These are phyloP conservation scores for Corticium candelabrum DNA, from an alignment of 37 sponge, comb jelly and placozoan genomes.

Conservation along the genomic window DNA sequence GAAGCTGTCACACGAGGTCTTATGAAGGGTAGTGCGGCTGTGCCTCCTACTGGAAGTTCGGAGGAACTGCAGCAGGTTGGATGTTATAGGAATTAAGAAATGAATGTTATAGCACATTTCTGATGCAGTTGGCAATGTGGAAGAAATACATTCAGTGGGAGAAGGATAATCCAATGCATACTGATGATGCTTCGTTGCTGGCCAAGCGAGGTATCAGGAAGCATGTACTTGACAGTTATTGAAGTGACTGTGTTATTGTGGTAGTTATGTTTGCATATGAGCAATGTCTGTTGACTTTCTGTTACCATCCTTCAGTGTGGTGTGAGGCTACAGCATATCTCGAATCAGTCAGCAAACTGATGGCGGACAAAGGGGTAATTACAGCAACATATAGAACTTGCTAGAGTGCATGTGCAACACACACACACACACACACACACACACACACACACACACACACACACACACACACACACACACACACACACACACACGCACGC, in stretches of 20 bases:
- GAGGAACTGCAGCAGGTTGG: slow-evolving; percentile 76
- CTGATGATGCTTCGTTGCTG: slow-evolving; percentile 50
- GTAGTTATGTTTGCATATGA: slow-evolving; percentile 78
- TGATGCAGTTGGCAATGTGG: slow-evolving; percentile 61
- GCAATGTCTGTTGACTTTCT: slow-evolving; percentile 74
- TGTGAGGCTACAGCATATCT: slow-evolving; percentile 81
- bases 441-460: too few species aligned
- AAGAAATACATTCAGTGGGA: slow-evolving; percentile 83
- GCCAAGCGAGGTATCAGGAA: slow-evolving; percentile 68
- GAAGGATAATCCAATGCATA: slow-evolving; percentile 77
- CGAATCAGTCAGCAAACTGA: slow-evolving; percentile 35
- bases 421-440: too few species aligned
- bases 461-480: too few species aligned
- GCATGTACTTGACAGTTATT: not conserved
- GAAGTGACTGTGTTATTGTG: not conserved
- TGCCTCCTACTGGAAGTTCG: slow-evolving; percentile 61
- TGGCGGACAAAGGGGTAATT: slow-evolving; percentile 40
- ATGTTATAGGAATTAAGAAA: too few species aligned
- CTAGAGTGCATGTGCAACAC: too few species aligned
- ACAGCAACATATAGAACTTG: too few species aligned
- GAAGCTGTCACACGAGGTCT: slow-evolving; percentile 60
- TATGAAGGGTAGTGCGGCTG: slow-evolving; percentile 43
- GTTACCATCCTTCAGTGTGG: slow-evolving; percentile 87
- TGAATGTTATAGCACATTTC: not conserved
- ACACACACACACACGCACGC: too few species aligned